phyloP scores from a whole-genome alignment of 1,140 invertebrate species.

The Ephestia elutella region DNA sequence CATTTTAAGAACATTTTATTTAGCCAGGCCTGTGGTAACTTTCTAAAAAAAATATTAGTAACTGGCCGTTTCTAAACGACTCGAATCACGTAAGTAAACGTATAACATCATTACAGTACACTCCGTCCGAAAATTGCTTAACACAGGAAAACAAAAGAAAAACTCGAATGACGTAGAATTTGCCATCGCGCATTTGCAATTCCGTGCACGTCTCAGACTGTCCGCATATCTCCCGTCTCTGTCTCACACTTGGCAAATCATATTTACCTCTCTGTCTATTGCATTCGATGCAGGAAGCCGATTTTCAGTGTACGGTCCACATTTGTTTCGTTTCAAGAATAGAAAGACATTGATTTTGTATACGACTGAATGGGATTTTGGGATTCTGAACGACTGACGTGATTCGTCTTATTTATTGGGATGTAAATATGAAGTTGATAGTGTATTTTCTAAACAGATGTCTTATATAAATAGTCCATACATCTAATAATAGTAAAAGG shows the following conservation, averaged over 20 bases:
- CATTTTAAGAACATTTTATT: no score
- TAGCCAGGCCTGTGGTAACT: no score
- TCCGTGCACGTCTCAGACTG: slow-evolving; percentile 4
- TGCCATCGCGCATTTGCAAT: background rate
- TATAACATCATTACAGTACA: background rate
- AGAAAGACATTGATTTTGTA: slow-evolving; percentile 1
- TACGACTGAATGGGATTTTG: slow-evolving; percentile 2
- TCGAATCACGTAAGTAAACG: background rate
- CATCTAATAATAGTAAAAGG: no score
- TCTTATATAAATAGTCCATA: no score
- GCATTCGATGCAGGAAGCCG: slow-evolving; percentile 3
- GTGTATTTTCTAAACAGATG: background rate
- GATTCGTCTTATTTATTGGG: background rate
- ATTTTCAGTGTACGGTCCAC: background rate
- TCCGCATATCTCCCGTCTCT: background rate
- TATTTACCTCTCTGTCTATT: background rate
- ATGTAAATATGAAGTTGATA: background rate
- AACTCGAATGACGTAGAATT: background rate
- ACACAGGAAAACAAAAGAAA: background rate
- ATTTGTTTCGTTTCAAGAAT: slow-evolving; percentile 3
- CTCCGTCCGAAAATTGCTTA: background rate
- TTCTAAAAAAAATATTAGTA: no score
- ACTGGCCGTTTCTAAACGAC: no score
- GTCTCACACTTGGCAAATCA: background rate
- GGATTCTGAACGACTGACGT: background rate